Evolutionary conservation across 2,888 invertebrate genomes (phyloP), one percentile per base, ranked within the genome.

Genomic region (Dasypolia templi): DNA sequence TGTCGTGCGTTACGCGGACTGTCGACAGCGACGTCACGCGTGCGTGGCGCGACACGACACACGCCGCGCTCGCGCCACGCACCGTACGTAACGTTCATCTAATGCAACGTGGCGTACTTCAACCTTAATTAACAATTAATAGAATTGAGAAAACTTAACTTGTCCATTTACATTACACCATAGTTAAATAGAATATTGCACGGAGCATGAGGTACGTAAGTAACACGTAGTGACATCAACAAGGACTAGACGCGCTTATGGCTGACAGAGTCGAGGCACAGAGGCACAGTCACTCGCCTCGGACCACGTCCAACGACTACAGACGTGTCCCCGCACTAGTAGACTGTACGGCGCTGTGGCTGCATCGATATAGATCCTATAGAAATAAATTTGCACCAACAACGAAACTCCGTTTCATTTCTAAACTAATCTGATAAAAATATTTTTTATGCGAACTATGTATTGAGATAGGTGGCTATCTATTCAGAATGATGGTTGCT

Each of bases 91-190:
- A 51, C 65, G 35, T 46, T 65, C 59, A 14, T 46, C 81, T 68
- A 75, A 72, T 72, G 86, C 77, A 65, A 83, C 71, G 87, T 77
- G 80, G 83, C 83, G 70, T 69, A 77, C 71, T 70, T 69, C 67
- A 67, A 79, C 63, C 78, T 75, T 85, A 79, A 82, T 70, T 90
- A 93, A 94, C 94, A 91, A 90, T 90, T 75, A 87, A 92, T 94
- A 94, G 87, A 95, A 92, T 93, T 90, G 91, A 91, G 86, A 89
- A 93, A 95, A 95, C 94, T 94, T 94, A 95, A 94, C 93, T 83
- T 82, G 81, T 88, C 79, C 85, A 74, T 81, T 81, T 81, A 84
- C 55, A 83, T 87, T 85, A 85, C 72, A 84, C 68, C 72, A 73
- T 81, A 82, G 69, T 76, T 82, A 69, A 72, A 81, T 78, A 81